Evolutionary conservation across 2,113 vertebrate species (phyloP).

Genomic region (Notothenia coriiceps): DNA sequence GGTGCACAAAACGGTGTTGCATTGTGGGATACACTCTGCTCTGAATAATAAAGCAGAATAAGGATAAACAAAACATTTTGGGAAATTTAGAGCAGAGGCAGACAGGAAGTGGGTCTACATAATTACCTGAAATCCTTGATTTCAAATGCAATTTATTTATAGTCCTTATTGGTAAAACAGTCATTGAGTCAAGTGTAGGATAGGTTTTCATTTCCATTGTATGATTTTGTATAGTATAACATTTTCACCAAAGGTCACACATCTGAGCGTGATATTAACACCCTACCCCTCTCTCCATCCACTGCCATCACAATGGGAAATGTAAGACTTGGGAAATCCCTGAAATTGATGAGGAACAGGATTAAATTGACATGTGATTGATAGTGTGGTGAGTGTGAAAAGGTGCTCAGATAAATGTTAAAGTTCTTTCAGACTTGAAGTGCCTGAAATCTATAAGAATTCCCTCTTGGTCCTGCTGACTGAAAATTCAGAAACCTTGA

Average conservation of each 20-base stretch:
- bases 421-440: background rate
- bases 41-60: background rate
- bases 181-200: background rate
- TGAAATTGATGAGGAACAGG: conserved; percentile 67
- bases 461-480: background rate
- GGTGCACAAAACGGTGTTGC: background rate
- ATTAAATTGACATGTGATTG: conserved; percentile 65
- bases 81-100: background rate
- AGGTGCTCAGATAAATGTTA: background rate
- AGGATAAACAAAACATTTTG: background rate
- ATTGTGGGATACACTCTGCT: too few relatives aligned
- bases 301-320: conserved; percentile 63
- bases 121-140: background rate
- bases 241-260: background rate
- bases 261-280: conserved; percentile 7
- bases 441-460: background rate
- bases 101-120: background rate
- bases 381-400: conserved; percentile 63
- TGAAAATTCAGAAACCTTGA: conserved; percentile 1
- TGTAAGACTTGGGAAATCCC: conserved; percentile 65
- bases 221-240: background rate
- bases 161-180: background rate
- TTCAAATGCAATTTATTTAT: background rate
- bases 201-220: background rate
- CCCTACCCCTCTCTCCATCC: conserved; percentile 53